A percentile compares a stretch with the other conserved stretches of the same genome.
Evolutionary conservation across 2,888 invertebrate genomes (phyloP).

Genomic region (Parasteatoda lunata): DNA sequence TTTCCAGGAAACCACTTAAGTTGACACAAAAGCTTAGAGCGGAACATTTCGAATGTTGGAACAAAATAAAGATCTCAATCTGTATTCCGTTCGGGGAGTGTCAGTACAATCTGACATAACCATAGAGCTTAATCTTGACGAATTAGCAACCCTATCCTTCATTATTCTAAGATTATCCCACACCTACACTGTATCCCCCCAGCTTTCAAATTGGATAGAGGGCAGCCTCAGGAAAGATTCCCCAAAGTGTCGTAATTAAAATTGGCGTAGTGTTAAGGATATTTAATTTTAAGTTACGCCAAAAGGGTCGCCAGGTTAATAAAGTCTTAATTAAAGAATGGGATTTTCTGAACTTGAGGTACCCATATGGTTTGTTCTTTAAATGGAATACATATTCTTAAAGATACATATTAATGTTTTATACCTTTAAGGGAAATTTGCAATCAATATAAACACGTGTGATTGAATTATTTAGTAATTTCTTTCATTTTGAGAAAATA

Average conservation of each 20-base stretch:
- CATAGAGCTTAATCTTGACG: constrained; percentile 60
- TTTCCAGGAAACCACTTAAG: constrained; percentile 15
- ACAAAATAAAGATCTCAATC: constrained; percentile 30
- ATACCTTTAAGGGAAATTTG: too few species aligned
- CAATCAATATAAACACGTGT: too few species aligned
- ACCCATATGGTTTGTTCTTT: not conserved
- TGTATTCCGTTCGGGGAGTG: constrained; percentile 20
- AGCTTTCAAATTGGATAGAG: not conserved
- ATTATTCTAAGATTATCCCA: constrained; percentile 55
- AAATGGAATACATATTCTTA: not conserved
- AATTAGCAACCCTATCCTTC: constrained; percentile 61
- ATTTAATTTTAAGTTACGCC: constrained; percentile 60
- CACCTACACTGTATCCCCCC: constrained; percentile 29
- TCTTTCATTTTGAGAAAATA: too few species aligned
- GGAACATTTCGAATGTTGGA: constrained; percentile 21
- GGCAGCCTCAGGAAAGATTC: constrained; percentile 8
- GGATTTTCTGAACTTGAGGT: constrained; percentile 37
- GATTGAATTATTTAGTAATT: too few species aligned
- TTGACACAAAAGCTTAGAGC: constrained; percentile 53
- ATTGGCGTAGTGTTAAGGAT: constrained; percentile 60
- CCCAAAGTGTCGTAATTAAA: constrained; percentile 61
- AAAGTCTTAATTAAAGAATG: constrained; percentile 56
- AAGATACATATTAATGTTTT: too few species aligned
- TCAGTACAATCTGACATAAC: constrained; percentile 46
- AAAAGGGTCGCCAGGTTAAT: constrained; percentile 57